Percentiles rank a stretch among this genome's conserved stretches.
Evolutionary conservation across 2,888 invertebrate genomes (phyloP).

Genomic region (Aromia moschata): DNA sequence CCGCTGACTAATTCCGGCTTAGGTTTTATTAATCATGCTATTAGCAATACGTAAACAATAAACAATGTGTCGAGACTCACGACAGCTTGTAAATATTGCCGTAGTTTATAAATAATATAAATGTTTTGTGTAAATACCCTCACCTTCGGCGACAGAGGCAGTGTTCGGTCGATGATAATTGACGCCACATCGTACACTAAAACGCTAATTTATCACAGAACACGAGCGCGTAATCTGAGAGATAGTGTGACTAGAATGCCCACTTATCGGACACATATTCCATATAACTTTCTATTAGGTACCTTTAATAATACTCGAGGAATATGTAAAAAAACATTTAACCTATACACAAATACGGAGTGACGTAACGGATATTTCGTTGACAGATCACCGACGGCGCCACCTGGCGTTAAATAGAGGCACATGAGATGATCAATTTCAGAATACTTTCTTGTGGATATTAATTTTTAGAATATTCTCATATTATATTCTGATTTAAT

Average conservation of each 20-base stretch:
- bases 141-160: conserved; percentile 16
- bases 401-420: neutral
- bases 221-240: conserved; percentile 7
- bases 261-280: conserved; percentile 38
- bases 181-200: conserved; percentile 13
- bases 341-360: conserved; percentile 36
- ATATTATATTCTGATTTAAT: no score
- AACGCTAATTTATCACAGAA: conserved; percentile 24
- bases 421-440: no score
- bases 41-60: conserved; percentile 16
- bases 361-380: conserved; percentile 35
- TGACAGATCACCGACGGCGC: neutral
- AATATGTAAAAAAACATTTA: conserved; percentile 45
- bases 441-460: no score
- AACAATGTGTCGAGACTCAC: conserved; percentile 21
- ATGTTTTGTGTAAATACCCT: no score
- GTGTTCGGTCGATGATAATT: conserved; percentile 22
- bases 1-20: neutral
- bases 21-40: conserved; percentile 20
- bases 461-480: no score
- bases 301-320: conserved; percentile 41
- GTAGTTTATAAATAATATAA: conserved; percentile 17
- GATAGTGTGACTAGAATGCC: conserved; percentile 39
- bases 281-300: conserved; percentile 46
- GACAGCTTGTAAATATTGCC: conserved; percentile 20